A percentile compares a stretch with the other conserved stretches of the same genome.
phyloP scores from a whole-genome alignment of 2,113 vertebrate genomes.

The Oryzias curvinotus region DNA sequence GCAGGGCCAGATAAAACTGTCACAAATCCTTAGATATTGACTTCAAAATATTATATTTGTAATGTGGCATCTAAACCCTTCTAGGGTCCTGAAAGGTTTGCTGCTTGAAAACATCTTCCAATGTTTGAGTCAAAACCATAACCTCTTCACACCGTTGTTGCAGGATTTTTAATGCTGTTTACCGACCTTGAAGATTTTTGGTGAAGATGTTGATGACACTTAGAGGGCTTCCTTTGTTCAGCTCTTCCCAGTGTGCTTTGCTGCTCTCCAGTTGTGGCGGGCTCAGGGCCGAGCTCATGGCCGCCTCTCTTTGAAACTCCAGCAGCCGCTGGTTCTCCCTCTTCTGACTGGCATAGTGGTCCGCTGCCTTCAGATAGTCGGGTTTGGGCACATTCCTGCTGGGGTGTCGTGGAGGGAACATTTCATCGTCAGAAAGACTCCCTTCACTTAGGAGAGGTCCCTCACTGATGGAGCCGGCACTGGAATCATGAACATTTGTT shows the following conservation, averaged over 20 bases:
- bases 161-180: not conserved
- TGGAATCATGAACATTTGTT: slow-evolving; percentile 70
- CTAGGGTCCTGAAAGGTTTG: not conserved
- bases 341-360: slow-evolving; percentile 75
- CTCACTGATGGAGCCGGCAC: slow-evolving; percentile 89
- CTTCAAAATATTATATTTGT: not conserved
- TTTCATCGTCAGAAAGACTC: slow-evolving; percentile 82
- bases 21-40: not conserved
- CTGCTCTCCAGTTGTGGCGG: slow-evolving; percentile 42
- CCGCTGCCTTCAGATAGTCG: slow-evolving; percentile 71
- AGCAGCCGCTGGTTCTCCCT: slow-evolving; percentile 78
- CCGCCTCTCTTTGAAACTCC: slow-evolving; percentile 89
- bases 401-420: slow-evolving; percentile 34
- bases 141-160: too few species aligned
- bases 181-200: slow-evolving; percentile 89
- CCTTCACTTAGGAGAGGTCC: slow-evolving; percentile 88
- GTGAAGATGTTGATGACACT: slow-evolving; percentile 97
- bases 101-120: not conserved
- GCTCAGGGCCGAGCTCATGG: slow-evolving; percentile 76
- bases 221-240: slow-evolving; percentile 90
- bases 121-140: too few species aligned
- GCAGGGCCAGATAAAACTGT: not conserved
- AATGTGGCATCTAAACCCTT: not conserved
- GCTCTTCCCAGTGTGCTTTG: slow-evolving; percentile 87
- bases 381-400: slow-evolving; percentile 50